These are phyloP conservation scores for Aporophyla nigra DNA, from an alignment of 2,888 invertebrate genomes.

Conservation along the genomic window DNA sequence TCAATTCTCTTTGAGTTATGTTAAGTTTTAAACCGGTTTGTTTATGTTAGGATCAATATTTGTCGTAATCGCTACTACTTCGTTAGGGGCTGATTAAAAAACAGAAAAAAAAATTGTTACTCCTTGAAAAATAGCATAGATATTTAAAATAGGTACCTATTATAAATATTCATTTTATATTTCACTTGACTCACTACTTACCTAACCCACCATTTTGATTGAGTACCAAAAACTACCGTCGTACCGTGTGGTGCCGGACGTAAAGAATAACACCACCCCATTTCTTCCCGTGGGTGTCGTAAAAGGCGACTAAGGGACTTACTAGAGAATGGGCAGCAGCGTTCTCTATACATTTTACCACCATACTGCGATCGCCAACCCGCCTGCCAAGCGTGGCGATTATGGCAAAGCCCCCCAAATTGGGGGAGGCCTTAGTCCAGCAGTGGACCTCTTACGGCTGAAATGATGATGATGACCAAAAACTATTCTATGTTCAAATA, in stretches of 20 bases:
- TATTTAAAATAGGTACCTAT: background rate
- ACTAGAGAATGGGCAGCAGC: too few species aligned
- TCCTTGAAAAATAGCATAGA: background rate
- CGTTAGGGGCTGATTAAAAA: background rate
- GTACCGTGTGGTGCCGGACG: too few species aligned
- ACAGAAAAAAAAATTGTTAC: background rate
- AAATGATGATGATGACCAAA: too few species aligned
- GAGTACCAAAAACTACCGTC: background rate
- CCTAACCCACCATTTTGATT: background rate
- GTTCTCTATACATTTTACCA: too few species aligned
- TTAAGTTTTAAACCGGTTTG: slow-evolving; percentile 15
- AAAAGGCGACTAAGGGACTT: too few species aligned
- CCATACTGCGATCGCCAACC: too few species aligned
- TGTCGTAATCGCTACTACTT: background rate
- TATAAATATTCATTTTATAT: background rate
- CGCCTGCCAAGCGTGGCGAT: too few species aligned
- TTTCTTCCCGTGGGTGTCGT: too few species aligned
- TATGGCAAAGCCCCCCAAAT: too few species aligned
- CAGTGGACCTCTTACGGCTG: too few species aligned
- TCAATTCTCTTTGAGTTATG: slow-evolving; percentile 43
- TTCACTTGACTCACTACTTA: background rate
- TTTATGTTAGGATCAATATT: slow-evolving; percentile 2
- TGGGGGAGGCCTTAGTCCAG: too few species aligned
- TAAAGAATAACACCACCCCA: too few species aligned
- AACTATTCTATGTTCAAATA: background rate